Conservation (phyloP, 2,113 vertebrate species). For the Clarias batrachus region DNA sequence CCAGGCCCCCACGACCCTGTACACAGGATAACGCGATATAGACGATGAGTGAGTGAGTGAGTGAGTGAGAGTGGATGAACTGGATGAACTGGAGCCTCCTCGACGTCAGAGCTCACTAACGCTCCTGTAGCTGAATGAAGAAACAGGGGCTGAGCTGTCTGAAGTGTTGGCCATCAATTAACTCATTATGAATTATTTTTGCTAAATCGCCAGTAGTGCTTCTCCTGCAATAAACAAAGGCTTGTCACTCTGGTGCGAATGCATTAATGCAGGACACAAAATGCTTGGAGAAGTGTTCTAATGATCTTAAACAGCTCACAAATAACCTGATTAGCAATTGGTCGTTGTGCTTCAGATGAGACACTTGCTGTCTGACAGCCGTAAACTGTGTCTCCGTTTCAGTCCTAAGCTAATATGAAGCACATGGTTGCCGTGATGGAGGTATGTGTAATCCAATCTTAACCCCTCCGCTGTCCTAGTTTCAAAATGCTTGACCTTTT, state of each 20-base stretch:
- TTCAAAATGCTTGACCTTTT: conserved; percentile 11
- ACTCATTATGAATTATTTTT: background rate
- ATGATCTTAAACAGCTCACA: background rate
- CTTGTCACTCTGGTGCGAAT: background rate
- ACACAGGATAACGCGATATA: too few relatives aligned
- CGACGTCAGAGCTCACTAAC: too few relatives aligned
- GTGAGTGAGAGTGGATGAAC: too few relatives aligned
- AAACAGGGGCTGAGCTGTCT: background rate
- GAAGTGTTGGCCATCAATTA: background rate
- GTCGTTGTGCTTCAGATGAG: background rate
- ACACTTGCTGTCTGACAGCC: background rate
- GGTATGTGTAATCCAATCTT: conserved; percentile 8
- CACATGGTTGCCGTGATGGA: background rate
- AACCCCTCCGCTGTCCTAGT: background rate
- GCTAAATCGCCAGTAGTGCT: background rate
- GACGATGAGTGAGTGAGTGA: too few relatives aligned
- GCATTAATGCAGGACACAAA: background rate
- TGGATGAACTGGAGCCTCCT: too few relatives aligned
- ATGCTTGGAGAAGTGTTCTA: background rate
- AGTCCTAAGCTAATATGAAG: background rate
- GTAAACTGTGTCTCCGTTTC: background rate
- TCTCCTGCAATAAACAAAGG: background rate
- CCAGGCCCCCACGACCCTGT: too few relatives aligned
- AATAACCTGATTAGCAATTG: background rate
- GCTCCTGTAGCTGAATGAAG: background rate